Evolutionary conservation across 2,888 invertebrate species (phyloP), one percentile per base, ranked within the genome.

Genomic region (Sialis fuliginosa): DNA sequence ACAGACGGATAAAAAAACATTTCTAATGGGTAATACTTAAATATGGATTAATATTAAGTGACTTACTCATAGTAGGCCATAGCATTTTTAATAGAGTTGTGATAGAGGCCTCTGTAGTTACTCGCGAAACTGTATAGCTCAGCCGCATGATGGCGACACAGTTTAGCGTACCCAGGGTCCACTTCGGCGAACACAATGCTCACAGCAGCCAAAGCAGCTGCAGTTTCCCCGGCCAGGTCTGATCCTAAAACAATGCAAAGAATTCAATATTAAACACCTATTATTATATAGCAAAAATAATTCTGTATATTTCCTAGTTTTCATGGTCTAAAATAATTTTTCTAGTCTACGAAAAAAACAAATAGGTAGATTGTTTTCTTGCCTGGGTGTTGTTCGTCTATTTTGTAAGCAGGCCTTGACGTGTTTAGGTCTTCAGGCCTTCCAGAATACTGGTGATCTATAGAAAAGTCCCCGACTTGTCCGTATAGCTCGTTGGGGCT

Each of bases 401-500:
- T 70, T 57, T 72, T 74, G 56, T 66, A 72, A 5, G 74, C 67
- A 2, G 76, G 75, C 48, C 77, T 62, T 1, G 64, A 62, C 60
- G 68, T 71, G 48, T 69, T 72, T 58, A 74, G 64, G 42, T 77
- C 74, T 57, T 78, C 77, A 4, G 77, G 75, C 44, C 77, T 61
- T 2, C 74, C 75, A 77, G 77, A 78, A 56, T 65, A 74, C 1
- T 61, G 58, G 54, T 77, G 76, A 55, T 77, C 77, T 9, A 66
- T 55, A 12, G 62, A 57, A 47, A 75, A 77, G 54, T 73, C 70
- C 1, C 72, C 72, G 12, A 75, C 72, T 62, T 74, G 73, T 0
- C 70, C 72, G 54, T 74, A 74, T 42, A 73, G 62, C 46, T 68
- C 71, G 50, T 64, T 60, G 7, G 67, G 66, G 42, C 62, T 62